Evolutionary conservation across 2,888 invertebrate species (phyloP), one percentile per base, ranked within the genome.

Genomic region (Mellilla xanthometata): DNA sequence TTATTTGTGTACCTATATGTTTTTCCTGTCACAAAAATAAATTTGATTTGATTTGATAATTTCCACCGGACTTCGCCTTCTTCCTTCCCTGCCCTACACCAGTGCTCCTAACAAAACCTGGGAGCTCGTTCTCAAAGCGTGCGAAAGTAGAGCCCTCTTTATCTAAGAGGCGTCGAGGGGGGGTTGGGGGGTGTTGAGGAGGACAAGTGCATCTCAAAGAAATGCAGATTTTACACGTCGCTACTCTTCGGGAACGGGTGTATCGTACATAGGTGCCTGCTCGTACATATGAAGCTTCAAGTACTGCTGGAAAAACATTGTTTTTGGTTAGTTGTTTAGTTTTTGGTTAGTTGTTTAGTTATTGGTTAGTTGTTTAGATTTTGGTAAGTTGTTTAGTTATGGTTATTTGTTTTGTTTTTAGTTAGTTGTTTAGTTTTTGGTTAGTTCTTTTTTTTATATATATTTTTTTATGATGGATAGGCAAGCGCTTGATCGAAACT

Each of bases 181-280:
- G 50, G 40, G 45, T 4, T 5, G 24, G 24, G 24, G 43, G 44
- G 63, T 12, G 34, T 46, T 34, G 38, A 48, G 49, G 68, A 69
- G 72, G 76, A 86, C 88, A 88, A 88, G 88, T 89, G 88, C 88
- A 88, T 87, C 88, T 89, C 88, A 89, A 89, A 89, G 88, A 89
- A 89, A 89, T 89, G 88, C 88, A 88, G 88, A 89, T 89, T 88
- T 88, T 88, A 89, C 88, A 88, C 88, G 88, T 87, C 86, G 88
- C 87, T 87, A 81, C 87, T 82, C 86, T 82, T 83, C 75, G 81
- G 78, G 78, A 68, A 30, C 70, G 79, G 73, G 76, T 80, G 81
- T 83, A 82, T 83, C 80, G 83, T 60, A 71, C 62, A 56, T 58
- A 52, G 35, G 44, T 41, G 6, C 15, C 6, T 24, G 24, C 8